These are phyloP conservation scores for Lacerta bilineata DNA, from an alignment of 2,797 vertebrate genomes.

Conservation along the genomic window DNA sequence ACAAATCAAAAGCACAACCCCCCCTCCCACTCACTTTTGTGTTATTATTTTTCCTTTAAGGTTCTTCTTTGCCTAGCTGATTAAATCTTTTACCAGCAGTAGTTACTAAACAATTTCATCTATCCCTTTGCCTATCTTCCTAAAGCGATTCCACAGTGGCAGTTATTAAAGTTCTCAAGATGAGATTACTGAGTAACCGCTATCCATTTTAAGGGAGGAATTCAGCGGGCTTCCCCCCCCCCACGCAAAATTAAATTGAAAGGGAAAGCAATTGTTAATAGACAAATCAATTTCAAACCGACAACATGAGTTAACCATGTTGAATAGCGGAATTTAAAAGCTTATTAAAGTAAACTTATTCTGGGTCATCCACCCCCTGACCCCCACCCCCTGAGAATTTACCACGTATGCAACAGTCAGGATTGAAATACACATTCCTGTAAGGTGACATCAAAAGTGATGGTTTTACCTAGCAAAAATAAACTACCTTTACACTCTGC, in stretches of 20 bases:
- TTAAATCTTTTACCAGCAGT: background rate
- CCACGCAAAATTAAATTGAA: slow-evolving; percentile 20
- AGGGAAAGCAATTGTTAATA: slow-evolving; percentile 42
- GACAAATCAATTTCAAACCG: background rate
- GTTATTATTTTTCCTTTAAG: background rate
- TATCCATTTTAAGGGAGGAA: slow-evolving; percentile 56
- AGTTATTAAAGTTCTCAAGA: slow-evolving; percentile 36
- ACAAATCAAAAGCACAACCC: background rate
- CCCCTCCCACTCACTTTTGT: background rate
- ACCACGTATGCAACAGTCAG: background rate
- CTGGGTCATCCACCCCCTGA: no score
- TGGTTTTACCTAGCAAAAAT: background rate
- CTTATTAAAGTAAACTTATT: background rate
- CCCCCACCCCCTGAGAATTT: no score
- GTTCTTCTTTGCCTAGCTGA: slow-evolving; percentile 7
- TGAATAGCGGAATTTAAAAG: background rate
- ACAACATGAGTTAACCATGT: background rate
- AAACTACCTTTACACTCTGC: background rate
- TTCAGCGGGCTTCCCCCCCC: slow-evolving; percentile 35
- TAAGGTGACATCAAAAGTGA: background rate
- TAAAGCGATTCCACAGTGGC: background rate
- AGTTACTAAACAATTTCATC: slow-evolving; percentile 9
- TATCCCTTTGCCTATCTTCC: slow-evolving; percentile 13
- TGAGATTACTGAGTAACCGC: slow-evolving; percentile 63
- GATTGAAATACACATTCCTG: background rate